Conservation (phyloP, 2,888 invertebrate genomes). For the Chesias legatella region DNA sequence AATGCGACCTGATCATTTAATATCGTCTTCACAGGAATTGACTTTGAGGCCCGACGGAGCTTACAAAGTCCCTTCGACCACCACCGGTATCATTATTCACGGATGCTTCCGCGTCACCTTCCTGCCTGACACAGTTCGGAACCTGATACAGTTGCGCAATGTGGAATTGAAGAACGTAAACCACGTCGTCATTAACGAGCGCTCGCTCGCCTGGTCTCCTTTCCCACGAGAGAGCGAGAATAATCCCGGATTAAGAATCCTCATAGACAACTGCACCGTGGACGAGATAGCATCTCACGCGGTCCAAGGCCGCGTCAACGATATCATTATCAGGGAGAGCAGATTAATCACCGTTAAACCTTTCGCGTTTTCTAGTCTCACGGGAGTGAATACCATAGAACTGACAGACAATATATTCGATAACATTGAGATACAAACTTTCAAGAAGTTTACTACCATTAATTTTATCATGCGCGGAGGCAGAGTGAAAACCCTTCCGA, state of each 20-base stretch:
- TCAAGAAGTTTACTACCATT: constrained; percentile 88
- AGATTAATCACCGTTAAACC: constrained; percentile 82
- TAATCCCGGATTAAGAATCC: constrained; percentile 79
- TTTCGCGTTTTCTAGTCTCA: constrained; percentile 87
- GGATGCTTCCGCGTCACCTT: constrained; percentile 84
- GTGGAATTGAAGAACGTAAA: constrained; percentile 83
- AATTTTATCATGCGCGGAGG: constrained; percentile 84
- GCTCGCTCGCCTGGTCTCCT: constrained; percentile 82
- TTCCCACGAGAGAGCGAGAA: constrained; percentile 82
- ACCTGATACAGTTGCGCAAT: constrained; percentile 81
- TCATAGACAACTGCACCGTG: constrained; percentile 72
- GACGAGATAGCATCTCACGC: constrained; percentile 81
- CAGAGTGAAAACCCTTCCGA: constrained; percentile 81
- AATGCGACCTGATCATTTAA: not conserved
- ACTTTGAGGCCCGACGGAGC: constrained; percentile 79
- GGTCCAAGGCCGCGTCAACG: constrained; percentile 86
- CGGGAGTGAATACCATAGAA: constrained; percentile 82
- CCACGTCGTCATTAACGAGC: constrained; percentile 81
- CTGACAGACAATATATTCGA: constrained; percentile 82
- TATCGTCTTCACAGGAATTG: constrained; percentile 71
- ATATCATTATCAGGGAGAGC: constrained; percentile 83
- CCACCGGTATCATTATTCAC: constrained; percentile 82
- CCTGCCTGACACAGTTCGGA: constrained; percentile 78
- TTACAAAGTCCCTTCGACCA: constrained; percentile 72
- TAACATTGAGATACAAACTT: constrained; percentile 85